Evolutionary conservation across 2,113 vertebrate species (phyloP), one percentile per base, ranked within the genome.

Genomic region (Sylvilagus bachmani): DNA sequence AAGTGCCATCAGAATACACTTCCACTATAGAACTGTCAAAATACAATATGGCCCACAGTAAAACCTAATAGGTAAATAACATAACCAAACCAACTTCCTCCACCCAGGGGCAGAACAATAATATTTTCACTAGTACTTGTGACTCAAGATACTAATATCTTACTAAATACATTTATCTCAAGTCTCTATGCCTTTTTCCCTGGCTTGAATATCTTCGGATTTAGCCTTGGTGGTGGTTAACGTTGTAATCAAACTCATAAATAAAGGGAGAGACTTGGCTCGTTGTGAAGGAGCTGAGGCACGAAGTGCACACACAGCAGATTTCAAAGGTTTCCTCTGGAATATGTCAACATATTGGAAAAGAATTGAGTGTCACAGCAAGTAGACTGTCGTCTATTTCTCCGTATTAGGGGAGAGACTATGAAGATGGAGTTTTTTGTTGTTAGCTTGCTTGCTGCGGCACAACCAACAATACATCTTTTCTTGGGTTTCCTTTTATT

Each of bases 41-140:
- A 96, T 95, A 78, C 71, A 96, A 97, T 95, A 96, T 10, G 33
- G 61, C 36, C 93, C 84, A 67, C 24, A 80, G 71, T 94, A 92
- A 97, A 96, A 95, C 25, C 55, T 93, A 95, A 91, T 89, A 82
- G 62, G 86, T 94, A 97, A 96, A 98, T 95, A 97, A 97, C 94
- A 78, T 89, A 90, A 90, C 64, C 91, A 96, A 95, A 83, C 33
- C 86, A 94, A 91, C 38, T 84, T 96, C 27, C 36, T 86, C 81
- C 96, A 55, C 90, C 94, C 89, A 94, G 80, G 69, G 33, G 27
- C n/a, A 84, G 22, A 10, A 2, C 33, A 87, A 29, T 69, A 83
- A 89, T 96, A 96, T 95, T 97, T 94, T 95, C 94, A 67, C 31
- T 81, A 73, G 80, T 36, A 84, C 36, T 95, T 90, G 89, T 92